Conservation (phyloP, 2,113 vertebrate genomes). For the Hystrix brachyura region DNA sequence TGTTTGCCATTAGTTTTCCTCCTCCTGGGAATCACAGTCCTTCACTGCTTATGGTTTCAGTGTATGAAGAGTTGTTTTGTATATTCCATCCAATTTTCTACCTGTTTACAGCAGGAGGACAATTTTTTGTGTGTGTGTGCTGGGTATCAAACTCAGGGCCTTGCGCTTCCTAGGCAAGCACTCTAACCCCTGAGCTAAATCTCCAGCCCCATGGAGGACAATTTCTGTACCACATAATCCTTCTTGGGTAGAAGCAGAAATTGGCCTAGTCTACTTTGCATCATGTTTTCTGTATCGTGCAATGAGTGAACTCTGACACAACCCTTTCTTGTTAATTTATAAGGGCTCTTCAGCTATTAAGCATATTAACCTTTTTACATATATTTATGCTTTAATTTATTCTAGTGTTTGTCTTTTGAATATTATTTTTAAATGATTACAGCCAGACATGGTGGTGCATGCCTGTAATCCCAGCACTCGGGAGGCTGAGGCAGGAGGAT, state of each 20-base stretch:
- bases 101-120: background rate
- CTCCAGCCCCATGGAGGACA: background rate
- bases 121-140: background rate
- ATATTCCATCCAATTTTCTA: background rate
- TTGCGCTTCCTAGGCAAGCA: too few species aligned
- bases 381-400: background rate
- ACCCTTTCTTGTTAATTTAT: background rate
- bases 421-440: conserved; percentile 1
- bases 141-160: too few species aligned
- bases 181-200: too few species aligned
- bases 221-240: background rate
- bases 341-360: background rate
- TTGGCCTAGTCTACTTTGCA: conserved; percentile 3
- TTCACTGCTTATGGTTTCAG: background rate
- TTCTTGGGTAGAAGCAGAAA: background rate
- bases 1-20: background rate
- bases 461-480: background rate
- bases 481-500: background rate
- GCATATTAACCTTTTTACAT: background rate
- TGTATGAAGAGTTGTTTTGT: background rate
- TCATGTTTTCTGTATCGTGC: background rate
- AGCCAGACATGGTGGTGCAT: background rate
- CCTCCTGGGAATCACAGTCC: background rate
- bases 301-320: background rate
- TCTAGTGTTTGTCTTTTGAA: background rate